Evolutionary conservation across 1,140 invertebrate species (phyloP).

Genomic region (Penaeus vannamei): DNA sequence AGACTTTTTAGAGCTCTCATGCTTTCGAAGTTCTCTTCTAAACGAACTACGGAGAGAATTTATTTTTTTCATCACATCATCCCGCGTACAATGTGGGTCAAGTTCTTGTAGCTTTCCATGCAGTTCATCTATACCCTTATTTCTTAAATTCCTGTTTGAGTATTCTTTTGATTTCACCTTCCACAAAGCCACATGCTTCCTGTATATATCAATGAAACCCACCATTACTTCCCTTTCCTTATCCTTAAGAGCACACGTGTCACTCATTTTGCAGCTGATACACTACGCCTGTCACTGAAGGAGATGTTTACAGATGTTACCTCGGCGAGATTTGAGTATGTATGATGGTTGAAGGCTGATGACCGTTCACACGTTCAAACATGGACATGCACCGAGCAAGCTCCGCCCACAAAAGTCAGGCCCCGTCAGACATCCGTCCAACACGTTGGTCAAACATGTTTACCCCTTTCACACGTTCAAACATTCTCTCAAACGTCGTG

Average conservation of each 20-base stretch:
- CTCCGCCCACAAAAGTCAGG: slow-evolving; percentile 37
- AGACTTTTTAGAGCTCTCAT: slow-evolving; percentile 47
- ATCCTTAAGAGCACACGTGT: slow-evolving; percentile 17
- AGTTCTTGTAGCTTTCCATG: slow-evolving; percentile 40
- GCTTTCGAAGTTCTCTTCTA: slow-evolving; percentile 45
- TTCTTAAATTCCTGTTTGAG: slow-evolving; percentile 12
- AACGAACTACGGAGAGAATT: slow-evolving; percentile 36
- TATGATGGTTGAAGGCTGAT: slow-evolving; percentile 27
- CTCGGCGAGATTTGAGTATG: slow-evolving; percentile 34
- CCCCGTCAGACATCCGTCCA: slow-evolving; percentile 27
- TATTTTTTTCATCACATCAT: slow-evolving; percentile 47
- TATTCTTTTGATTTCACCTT: slow-evolving; percentile 37
- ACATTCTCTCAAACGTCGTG: too few relatives aligned
- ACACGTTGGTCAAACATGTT: slow-evolving; percentile 40
- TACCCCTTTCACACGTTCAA: slow-evolving; percentile 41
- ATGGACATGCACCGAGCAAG: slow-evolving; percentile 43
- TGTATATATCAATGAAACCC: slow-evolving; percentile 39
- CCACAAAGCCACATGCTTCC: slow-evolving; percentile 43
- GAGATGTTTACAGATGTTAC: slow-evolving; percentile 35
- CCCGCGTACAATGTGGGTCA: slow-evolving; percentile 30
- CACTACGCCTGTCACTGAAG: slow-evolving; percentile 12
- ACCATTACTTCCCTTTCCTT: slow-evolving; percentile 45
- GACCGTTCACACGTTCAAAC: slow-evolving; percentile 5
- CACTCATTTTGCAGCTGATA: slow-evolving; percentile 32
- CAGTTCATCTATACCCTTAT: slow-evolving; percentile 47